Percentiles rank a stretch among this genome's conserved stretches.
Evolutionary conservation across 2,888 invertebrate species (phyloP).

Genomic region (Leptogaster cylindrica): DNA sequence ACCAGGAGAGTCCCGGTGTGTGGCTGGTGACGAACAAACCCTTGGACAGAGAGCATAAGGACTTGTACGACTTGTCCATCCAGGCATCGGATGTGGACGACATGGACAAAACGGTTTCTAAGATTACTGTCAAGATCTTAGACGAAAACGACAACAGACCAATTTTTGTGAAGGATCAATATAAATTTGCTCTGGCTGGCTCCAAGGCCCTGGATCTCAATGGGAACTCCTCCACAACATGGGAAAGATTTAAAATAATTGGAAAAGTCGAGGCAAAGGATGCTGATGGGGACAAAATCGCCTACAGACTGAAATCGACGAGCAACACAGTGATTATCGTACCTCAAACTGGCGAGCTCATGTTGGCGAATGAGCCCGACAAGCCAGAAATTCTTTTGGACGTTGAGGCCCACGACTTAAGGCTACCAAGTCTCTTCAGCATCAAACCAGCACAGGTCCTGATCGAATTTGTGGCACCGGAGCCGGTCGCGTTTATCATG

Average conservation of each 20-base stretch:
- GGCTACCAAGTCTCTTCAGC: constrained; percentile 75
- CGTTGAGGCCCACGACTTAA: constrained; percentile 83
- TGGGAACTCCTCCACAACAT: constrained; percentile 69
- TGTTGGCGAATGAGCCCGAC: constrained; percentile 80
- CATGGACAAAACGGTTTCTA: constrained; percentile 81
- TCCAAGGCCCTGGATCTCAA: constrained; percentile 65
- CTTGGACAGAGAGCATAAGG: constrained; percentile 79
- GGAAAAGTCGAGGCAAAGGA: constrained; percentile 88
- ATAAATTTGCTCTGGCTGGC: constrained; percentile 78
- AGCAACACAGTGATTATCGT: constrained; percentile 86
- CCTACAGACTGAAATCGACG: constrained; percentile 81
- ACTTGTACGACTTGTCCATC: constrained; percentile 75
- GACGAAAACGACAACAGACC: constrained; percentile 95
- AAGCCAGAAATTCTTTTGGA: constrained; percentile 72
- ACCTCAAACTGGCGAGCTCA: constrained; percentile 89
- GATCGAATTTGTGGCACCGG: constrained; percentile 72
- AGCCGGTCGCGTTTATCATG: constrained; percentile 67
- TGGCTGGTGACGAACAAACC: constrained; percentile 77
- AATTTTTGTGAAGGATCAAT: constrained; percentile 77
- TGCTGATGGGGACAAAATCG: constrained; percentile 90
- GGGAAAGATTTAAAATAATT: constrained; percentile 81
- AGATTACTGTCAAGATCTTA: constrained; percentile 74
- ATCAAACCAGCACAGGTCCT: constrained; percentile 76
- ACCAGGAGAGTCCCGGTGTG: constrained; percentile 70
- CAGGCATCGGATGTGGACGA: constrained; percentile 82